Conservation (phyloP, 1,140 invertebrate genomes). For the Proales similis region DNA sequence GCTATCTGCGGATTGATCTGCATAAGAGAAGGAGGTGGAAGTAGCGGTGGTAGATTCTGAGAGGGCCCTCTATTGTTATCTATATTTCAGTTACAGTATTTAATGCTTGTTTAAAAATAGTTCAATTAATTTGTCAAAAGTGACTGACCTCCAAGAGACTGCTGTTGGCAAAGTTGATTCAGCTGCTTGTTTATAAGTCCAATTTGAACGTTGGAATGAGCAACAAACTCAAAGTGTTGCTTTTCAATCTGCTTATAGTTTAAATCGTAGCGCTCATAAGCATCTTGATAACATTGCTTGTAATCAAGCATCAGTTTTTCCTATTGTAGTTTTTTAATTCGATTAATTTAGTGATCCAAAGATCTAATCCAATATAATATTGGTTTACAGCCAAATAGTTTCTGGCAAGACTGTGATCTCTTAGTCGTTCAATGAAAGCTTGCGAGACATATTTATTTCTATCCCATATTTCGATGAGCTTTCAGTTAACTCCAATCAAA, state of each 20-base stretch:
- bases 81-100: no score
- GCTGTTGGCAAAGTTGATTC: conserved; percentile 40
- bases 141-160: conserved; percentile 1
- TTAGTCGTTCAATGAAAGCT: conserved; percentile 24
- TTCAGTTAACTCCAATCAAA: neutral
- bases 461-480: conserved; percentile 75
- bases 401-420: no score
- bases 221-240: conserved; percentile 87
- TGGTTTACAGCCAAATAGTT: no score
- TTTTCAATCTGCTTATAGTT: conserved; percentile 67
- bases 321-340: no score
- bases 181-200: conserved; percentile 66
- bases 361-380: no score
- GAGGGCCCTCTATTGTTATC: conserved; percentile 41
- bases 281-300: no score
- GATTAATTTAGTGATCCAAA: no score
- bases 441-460: conserved; percentile 79
- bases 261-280: neutral
- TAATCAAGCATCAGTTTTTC: no score
- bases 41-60: conserved; percentile 41
- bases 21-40: conserved; percentile 39
- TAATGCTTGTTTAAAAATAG: conserved; percentile 38
- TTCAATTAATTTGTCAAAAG: conserved; percentile 8
- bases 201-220: conserved; percentile 65
- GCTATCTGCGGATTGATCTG: conserved; percentile 32